These are phyloP conservation scores for Lophochroa leadbeateri DNA, from an alignment of 2,113 vertebrate species.

Conservation along the genomic window DNA sequence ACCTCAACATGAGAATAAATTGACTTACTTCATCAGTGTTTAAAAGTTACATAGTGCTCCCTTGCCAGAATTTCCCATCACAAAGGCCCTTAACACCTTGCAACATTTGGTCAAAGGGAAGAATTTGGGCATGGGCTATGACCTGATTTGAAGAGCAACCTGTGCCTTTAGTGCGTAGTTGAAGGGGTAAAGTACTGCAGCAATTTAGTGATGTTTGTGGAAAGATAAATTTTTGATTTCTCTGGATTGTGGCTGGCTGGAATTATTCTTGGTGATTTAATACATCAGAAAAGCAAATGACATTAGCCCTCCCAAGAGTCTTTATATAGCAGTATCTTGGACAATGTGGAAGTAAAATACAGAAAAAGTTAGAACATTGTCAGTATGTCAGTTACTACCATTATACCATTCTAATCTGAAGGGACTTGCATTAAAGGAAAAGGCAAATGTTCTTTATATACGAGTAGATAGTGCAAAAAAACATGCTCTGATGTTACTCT, in stretches of 20 bases:
- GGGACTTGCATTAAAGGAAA: not conserved
- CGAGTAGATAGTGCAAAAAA: not conserved
- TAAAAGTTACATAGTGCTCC: slow-evolving; percentile 5
- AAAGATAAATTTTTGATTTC: not conserved
- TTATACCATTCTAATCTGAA: not conserved
- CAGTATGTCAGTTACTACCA: not conserved
- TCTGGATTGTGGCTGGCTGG: not conserved
- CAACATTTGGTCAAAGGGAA: not conserved
- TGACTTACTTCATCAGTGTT: slow-evolving; percentile 47
- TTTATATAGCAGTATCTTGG: not conserved
- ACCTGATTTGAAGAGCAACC: not conserved
- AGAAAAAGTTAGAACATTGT: not conserved
- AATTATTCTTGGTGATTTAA: not conserved
- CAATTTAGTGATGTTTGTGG: not conserved
- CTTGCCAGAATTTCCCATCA: slow-evolving; percentile 31
- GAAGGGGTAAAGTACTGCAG: not conserved
- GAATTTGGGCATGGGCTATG: not conserved
- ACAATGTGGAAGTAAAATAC: not conserved
- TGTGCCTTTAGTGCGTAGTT: not conserved
- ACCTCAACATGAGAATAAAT: slow-evolving; percentile 57
- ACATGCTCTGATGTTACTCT: not conserved
- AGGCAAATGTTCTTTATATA: not conserved
- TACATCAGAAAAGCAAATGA: not conserved
- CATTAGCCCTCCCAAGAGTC: not conserved
- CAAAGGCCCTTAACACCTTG: slow-evolving; percentile 5